phyloP scores from a whole-genome alignment of 2,113 vertebrate genomes.

The Gallinago paraguaiae region DNA sequence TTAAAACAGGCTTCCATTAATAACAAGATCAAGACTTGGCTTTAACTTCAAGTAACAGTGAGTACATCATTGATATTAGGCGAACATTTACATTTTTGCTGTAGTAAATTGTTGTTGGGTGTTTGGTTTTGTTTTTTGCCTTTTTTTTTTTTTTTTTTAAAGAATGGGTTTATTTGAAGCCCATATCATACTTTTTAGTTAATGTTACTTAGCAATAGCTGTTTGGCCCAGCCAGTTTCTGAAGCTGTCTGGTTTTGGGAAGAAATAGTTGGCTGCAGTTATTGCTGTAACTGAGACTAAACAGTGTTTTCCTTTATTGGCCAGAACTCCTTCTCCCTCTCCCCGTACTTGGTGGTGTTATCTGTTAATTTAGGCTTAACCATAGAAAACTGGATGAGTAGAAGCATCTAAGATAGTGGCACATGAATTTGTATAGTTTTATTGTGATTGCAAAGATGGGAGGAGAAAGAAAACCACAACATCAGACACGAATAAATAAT shows the following conservation, averaged over 20 bases:
- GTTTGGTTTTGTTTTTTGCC: not conserved
- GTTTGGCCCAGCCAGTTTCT: not conserved
- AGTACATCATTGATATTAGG: not conserved
- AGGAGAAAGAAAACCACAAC: not conserved
- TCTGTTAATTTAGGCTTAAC: slow-evolving; percentile 54
- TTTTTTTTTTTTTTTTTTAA: not conserved
- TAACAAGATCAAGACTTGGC: not conserved
- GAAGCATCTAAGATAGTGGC: not conserved
- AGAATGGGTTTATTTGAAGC: not conserved
- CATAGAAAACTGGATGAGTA: not conserved
- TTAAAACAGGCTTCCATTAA: not conserved
- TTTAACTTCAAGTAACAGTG: not conserved
- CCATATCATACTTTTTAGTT: not conserved
- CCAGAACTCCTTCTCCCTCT: not conserved
- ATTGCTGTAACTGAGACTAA: not conserved
- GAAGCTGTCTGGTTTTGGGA: not conserved
- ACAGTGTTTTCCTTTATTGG: not conserved
- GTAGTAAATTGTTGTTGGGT: not conserved
- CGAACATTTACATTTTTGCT: not conserved
- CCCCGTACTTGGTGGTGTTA: not conserved
- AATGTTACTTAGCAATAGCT: not conserved
- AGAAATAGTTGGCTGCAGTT: not conserved
- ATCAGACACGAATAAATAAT: not conserved
- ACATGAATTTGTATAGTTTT: not conserved
- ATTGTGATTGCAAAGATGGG: not conserved